These are phyloP conservation scores for Cantharis rustica DNA, from an alignment of 2,888 invertebrate species.

Conservation along the genomic window DNA sequence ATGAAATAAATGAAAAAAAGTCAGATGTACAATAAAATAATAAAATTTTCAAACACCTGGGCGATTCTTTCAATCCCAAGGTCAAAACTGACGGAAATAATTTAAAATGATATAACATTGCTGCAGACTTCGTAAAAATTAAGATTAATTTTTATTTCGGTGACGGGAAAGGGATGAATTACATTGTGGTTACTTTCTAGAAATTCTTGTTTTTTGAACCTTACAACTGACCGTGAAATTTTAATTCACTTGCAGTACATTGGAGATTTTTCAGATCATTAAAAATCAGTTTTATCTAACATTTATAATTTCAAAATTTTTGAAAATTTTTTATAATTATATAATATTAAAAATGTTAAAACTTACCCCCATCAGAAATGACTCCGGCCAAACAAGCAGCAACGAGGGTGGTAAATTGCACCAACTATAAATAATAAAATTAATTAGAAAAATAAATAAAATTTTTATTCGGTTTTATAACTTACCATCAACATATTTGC, in stretches of 20 bases:
- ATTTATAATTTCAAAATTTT: too few species aligned
- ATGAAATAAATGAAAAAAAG: neutral
- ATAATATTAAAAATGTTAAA: neutral
- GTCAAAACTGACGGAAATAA: neutral
- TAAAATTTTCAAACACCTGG: neutral
- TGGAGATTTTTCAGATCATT: neutral
- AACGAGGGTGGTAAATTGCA: neutral
- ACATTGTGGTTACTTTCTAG: too few species aligned
- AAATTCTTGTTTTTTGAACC: too few species aligned
- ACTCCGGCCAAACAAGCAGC: neutral
- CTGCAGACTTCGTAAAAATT: too few species aligned
- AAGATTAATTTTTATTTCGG: neutral
- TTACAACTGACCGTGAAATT: too few species aligned
- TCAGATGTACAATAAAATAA: too few species aligned
- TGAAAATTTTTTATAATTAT: neutral
- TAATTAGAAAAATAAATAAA: neutral
- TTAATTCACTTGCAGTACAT: neutral
- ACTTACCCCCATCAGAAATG: neutral
- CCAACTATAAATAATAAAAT: neutral
- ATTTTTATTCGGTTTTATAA: neutral
- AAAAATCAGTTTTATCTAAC: too few species aligned
- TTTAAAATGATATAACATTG: too few species aligned
- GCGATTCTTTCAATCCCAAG: neutral
- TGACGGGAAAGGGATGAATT: neutral
- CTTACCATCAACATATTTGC: neutral